Conservation (phyloP, 1,140 invertebrate genomes). For the Ceratoteleas bidentatus region DNA sequence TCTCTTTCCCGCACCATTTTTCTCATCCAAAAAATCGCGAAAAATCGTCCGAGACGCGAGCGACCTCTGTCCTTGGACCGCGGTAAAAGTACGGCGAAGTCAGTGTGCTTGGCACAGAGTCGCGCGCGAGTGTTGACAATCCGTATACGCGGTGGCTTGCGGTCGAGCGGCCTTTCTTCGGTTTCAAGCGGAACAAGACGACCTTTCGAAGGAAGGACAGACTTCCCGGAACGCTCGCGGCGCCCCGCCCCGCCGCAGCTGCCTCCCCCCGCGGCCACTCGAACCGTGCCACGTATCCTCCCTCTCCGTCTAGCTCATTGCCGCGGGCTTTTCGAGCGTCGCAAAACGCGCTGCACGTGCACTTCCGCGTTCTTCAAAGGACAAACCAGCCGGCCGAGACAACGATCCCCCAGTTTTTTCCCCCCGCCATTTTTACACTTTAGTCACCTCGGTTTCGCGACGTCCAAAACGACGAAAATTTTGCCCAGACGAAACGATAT, state of each 20-base stretch:
- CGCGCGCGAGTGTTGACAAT: constrained; percentile 40
- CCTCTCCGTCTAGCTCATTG: constrained; percentile 34
- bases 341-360: constrained; percentile 57
- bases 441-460: too few relatives aligned
- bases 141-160: constrained; percentile 34
- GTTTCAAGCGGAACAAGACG: constrained; percentile 63
- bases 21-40: not conserved
- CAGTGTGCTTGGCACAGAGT: constrained; percentile 13
- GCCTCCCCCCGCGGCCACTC: not conserved
- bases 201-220: constrained; percentile 65
- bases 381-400: constrained; percentile 24
- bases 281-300: constrained; percentile 40
- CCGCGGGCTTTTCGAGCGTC: constrained; percentile 37
- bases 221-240: constrained; percentile 56
- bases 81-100: constrained; percentile 30
- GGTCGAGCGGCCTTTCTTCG: constrained; percentile 57
- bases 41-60: constrained; percentile 7
- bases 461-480: too few relatives aligned
- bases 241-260: not conserved
- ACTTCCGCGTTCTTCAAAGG: constrained; percentile 69
- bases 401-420: too few relatives aligned
- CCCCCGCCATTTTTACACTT: too few relatives aligned
- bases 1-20: too few relatives aligned
- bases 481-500: too few relatives aligned
- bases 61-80: constrained; percentile 46